Evolutionary conservation across 2,888 invertebrate species (phyloP).

Genomic region (Xanthostigma xanthostigma): DNA sequence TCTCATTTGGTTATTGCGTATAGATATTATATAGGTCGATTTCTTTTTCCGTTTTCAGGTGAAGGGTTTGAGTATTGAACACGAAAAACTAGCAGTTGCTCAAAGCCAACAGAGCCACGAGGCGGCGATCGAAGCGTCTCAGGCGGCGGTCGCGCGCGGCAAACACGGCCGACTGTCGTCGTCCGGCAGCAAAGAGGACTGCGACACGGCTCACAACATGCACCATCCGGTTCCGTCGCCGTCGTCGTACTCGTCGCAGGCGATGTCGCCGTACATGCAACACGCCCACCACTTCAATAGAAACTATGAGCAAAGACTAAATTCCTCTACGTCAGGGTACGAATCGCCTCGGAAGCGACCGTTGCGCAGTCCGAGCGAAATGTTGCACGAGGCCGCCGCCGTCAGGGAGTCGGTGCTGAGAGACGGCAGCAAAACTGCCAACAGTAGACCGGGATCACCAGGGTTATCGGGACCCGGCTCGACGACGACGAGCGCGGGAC

Average conservation of each 20-base stretch:
- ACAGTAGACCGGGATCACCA: constrained; percentile 32
- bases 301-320: constrained; percentile 28
- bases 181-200: constrained; percentile 7
- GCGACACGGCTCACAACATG: constrained; percentile 14
- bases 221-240: constrained; percentile 28
- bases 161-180: constrained; percentile 16
- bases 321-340: constrained; percentile 28
- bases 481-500: not conserved
- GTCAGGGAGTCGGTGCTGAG: constrained; percentile 41
- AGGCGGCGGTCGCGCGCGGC: constrained; percentile 18
- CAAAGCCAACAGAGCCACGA: constrained; percentile 29
- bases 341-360: constrained; percentile 38
- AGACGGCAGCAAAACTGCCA: constrained; percentile 31
- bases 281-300: constrained; percentile 22
- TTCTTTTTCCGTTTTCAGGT: constrained; percentile 31
- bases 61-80: constrained; percentile 63
- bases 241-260: constrained; percentile 29
- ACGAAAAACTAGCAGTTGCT: constrained; percentile 47
- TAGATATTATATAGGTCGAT: too few species aligned
- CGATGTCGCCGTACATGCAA: constrained; percentile 33
- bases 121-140: constrained; percentile 21
- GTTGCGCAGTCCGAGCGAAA: constrained; percentile 38
- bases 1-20: too few species aligned
- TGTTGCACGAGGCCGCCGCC: constrained; percentile 42
- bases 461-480: constrained; percentile 29